These are phyloP conservation scores for Festucalex cinctus DNA, from an alignment of 2,113 vertebrate genomes.

Conservation along the genomic window DNA sequence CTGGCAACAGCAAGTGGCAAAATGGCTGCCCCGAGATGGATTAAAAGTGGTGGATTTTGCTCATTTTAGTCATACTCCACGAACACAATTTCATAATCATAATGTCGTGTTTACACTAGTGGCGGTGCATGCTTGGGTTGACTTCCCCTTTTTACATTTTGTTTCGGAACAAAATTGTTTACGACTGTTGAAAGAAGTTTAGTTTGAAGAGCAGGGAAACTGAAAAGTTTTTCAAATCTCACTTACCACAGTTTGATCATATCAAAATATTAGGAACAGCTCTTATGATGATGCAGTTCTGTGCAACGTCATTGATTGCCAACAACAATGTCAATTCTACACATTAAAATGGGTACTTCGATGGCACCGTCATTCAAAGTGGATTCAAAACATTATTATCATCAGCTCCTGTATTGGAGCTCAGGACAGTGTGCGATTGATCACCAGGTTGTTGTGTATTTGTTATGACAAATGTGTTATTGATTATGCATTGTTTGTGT, in stretches of 20 bases:
- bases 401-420: neutral
- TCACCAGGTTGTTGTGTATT: slow-evolving; percentile 9
- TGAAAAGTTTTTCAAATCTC: neutral
- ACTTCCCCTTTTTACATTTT: neutral
- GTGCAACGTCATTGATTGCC: neutral
- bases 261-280: neutral
- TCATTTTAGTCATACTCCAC: too few species aligned
- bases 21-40: too few species aligned
- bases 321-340: neutral
- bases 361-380: neutral
- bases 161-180: neutral
- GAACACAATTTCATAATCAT: too few species aligned
- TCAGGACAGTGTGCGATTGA: neutral
- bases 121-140: too few species aligned
- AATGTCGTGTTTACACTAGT: too few species aligned
- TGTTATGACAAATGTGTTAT: slow-evolving; percentile 47
- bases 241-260: neutral
- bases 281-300: neutral
- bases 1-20: too few species aligned
- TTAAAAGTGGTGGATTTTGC: too few species aligned
- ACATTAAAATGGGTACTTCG: neutral
- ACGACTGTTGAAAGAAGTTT: too few species aligned
- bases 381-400: neutral
- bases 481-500: slow-evolving; percentile 51
- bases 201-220: too few species aligned